Evolutionary conservation across 2,113 vertebrate genomes (phyloP).

Genomic region (Cavia aperea): DNA sequence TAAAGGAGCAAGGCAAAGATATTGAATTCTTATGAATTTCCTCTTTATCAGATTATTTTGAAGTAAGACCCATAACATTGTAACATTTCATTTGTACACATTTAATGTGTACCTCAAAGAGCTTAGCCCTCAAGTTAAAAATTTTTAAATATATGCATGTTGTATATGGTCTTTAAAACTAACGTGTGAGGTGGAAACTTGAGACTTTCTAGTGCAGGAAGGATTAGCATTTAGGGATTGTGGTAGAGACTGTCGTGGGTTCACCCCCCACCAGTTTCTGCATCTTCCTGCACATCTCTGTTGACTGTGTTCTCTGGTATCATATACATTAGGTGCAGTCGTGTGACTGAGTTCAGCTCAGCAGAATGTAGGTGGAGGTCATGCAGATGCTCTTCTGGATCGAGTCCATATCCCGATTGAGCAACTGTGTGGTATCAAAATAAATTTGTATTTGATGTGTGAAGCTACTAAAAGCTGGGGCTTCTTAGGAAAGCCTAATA

Average conservation of each 20-base stretch:
- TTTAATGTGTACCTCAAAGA: background rate
- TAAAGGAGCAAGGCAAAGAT: background rate
- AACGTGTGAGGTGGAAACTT: background rate
- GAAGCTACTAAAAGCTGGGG: background rate
- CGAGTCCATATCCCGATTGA: background rate
- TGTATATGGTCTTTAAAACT: constrained; percentile 2
- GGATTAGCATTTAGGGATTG: background rate
- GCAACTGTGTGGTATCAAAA: background rate
- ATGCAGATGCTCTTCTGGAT: background rate
- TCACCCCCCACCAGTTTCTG: background rate
- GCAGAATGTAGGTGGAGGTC: background rate
- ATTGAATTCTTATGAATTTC: background rate
- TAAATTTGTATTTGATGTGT: background rate
- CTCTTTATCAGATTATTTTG: background rate
- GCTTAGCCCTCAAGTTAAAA: background rate
- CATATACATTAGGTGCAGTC: background rate
- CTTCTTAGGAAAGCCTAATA: background rate
- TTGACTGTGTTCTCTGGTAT: background rate
- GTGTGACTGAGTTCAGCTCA: background rate
- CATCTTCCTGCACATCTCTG: background rate
- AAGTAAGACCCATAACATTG: background rate
- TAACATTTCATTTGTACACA: constrained; percentile 17
- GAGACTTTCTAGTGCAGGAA: background rate
- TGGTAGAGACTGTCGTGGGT: background rate
- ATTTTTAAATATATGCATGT: background rate